phyloP scores from a whole-genome alignment of 2,888 invertebrate species.

The Sclerodermus sp. region DNA sequence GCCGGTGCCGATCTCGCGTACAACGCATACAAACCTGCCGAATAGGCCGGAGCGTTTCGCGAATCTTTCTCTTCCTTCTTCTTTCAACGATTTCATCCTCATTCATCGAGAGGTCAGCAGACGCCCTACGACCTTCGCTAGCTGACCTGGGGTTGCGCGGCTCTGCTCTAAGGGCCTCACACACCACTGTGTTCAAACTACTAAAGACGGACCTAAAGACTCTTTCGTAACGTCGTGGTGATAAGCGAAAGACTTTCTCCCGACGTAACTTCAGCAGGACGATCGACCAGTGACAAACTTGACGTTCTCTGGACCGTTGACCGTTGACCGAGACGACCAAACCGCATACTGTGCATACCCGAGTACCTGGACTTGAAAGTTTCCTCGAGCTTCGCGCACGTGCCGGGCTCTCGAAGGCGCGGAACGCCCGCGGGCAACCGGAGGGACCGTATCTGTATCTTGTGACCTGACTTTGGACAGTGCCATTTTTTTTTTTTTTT shows the following conservation, averaged over 20 bases:
- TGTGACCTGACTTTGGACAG: no score
- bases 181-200: slow-evolving; percentile 7
- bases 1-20: slow-evolving; percentile 74
- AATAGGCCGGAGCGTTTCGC: slow-evolving; percentile 29
- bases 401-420: no score
- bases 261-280: neutral
- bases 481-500: no score
- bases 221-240: slow-evolving; percentile 3
- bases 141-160: slow-evolving; percentile 15
- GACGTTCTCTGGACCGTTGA: no score
- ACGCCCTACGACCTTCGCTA: neutral
- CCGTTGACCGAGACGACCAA: no score
- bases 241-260: slow-evolving; percentile 4
- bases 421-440: no score
- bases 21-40: slow-evolving; percentile 63
- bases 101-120: neutral
- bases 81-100: neutral
- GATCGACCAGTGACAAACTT: slow-evolving; percentile 3
- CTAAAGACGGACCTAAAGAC: neutral
- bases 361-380: no score
- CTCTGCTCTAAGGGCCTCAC: slow-evolving; percentile 7
- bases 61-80: neutral
- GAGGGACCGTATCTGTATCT: no score
- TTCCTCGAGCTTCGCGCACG: no score
- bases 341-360: no score